A percentile compares a stretch with the other conserved stretches of the same genome.
phyloP scores from a whole-genome alignment of 1,140 invertebrate species.

The Neodiprion fabricii region DNA sequence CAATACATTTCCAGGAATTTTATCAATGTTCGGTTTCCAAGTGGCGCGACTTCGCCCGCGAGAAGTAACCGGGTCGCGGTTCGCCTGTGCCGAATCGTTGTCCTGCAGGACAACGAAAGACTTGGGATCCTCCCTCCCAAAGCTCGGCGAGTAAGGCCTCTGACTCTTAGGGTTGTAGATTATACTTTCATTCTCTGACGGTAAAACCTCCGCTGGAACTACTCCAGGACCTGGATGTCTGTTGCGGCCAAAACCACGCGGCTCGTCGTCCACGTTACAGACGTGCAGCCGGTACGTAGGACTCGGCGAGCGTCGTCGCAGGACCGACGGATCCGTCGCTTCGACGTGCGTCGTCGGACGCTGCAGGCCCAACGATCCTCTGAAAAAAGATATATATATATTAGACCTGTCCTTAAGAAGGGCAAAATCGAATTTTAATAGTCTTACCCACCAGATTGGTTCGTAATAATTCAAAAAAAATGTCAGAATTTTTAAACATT shows the following conservation, averaged over 20 bases:
- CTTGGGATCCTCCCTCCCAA: conserved; percentile 35
- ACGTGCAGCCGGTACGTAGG: conserved; percentile 59
- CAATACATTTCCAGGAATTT: conserved; percentile 22
- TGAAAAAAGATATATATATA: conserved; percentile 20
- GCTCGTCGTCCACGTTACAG: conserved; percentile 56
- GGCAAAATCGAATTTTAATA: too few relatives aligned
- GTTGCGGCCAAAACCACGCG: conserved; percentile 49
- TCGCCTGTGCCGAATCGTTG: conserved; percentile 24
- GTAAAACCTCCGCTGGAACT: conserved; percentile 30
- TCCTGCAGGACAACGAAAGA: conserved; percentile 52
- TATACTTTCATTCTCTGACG: conserved; percentile 21
- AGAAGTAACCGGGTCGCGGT: conserved; percentile 17
- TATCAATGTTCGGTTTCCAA: conserved; percentile 36
- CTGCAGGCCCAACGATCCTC: conserved; percentile 37
- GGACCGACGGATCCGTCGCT: conserved; percentile 19
- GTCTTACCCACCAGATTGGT: too few relatives aligned
- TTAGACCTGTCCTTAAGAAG: background rate
- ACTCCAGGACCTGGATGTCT: conserved; percentile 43
- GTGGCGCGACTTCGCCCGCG: conserved; percentile 27
- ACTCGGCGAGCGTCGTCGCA: conserved; percentile 54
- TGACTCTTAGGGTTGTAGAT: background rate
- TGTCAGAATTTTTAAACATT: too few relatives aligned
- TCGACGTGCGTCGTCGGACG: background rate
- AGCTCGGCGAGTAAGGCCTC: conserved; percentile 54
- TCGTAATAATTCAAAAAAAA: too few relatives aligned